phyloP scores from a whole-genome alignment of 2,113 vertebrate genomes.

The Dasyornis broadbenti region DNA sequence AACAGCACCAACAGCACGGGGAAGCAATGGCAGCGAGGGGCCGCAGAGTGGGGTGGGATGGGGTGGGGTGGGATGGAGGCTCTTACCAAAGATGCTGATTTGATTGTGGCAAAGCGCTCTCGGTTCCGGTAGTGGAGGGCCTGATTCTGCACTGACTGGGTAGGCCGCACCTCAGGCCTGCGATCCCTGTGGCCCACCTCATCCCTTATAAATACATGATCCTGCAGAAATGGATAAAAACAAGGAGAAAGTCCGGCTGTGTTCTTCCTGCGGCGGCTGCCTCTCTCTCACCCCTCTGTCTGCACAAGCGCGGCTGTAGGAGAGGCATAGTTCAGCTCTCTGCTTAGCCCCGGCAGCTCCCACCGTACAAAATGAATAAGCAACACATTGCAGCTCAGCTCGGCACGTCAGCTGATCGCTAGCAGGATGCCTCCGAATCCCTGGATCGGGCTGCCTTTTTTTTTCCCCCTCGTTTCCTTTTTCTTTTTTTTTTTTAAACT shows the following conservation, averaged over 20 bases:
- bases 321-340: constrained; percentile 85
- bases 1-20: constrained; percentile 70
- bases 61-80: constrained; percentile 63
- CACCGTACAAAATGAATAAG: constrained; percentile 80
- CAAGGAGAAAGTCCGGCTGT: constrained; percentile 85
- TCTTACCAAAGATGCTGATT: constrained; percentile 95
- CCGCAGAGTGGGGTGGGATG: background rate
- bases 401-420: constrained; percentile 80
- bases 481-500: constrained; percentile 8
- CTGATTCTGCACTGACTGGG: constrained; percentile 89
- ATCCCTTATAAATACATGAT: constrained; percentile 95
- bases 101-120: constrained; percentile 97
- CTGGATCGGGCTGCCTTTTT: constrained; percentile 46
- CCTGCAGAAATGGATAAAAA: constrained; percentile 92
- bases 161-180: constrained; percentile 86
- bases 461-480: too few relatives aligned
- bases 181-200: constrained; percentile 90
- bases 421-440: constrained; percentile 75
- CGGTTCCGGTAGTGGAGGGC: constrained; percentile 94
- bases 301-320: constrained; percentile 81
- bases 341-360: constrained; percentile 82
- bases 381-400: constrained; percentile 81
- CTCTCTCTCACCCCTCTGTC: constrained; percentile 79
- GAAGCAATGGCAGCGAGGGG: background rate
- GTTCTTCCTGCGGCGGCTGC: constrained; percentile 77